A percentile compares a stretch with the other conserved stretches of the same genome.
These are phyloP conservation scores for Metopolophium dirhodum DNA, from an alignment of 1,140 invertebrate genomes.

Conservation along the genomic window DNA sequence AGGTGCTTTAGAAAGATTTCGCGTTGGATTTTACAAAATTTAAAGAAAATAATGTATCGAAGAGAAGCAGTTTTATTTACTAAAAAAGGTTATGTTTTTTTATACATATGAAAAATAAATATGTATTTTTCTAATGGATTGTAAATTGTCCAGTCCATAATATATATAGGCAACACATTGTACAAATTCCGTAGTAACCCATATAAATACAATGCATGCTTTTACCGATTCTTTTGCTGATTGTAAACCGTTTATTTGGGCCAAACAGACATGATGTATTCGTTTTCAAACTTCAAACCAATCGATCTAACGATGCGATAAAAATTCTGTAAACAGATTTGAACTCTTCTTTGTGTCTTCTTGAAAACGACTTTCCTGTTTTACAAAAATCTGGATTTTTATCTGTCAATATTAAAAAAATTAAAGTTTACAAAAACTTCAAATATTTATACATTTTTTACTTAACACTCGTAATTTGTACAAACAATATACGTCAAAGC, in stretches of 20 bases:
- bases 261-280: background rate
- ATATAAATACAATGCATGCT: background rate
- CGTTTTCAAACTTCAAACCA: background rate
- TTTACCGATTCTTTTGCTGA: background rate
- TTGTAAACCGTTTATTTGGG: background rate
- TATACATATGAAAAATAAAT: background rate
- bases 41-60: background rate
- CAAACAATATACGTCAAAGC: background rate
- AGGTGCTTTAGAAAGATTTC: background rate
- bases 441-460: background rate
- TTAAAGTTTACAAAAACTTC: background rate
- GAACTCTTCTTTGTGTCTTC: background rate
- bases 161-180: background rate
- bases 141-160: background rate
- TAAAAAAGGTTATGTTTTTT: background rate
- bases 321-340: background rate
- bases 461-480: background rate
- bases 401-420: background rate
- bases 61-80: no score
- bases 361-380: background rate
- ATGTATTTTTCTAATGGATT: background rate
- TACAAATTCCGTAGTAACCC: background rate
- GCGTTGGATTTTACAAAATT: background rate
- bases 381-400: background rate
- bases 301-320: background rate